A percentile compares a stretch with the other conserved stretches of the same genome.
Evolutionary conservation across 2,888 invertebrate species (phyloP).

Genomic region (Drosophila mimetica): DNA sequence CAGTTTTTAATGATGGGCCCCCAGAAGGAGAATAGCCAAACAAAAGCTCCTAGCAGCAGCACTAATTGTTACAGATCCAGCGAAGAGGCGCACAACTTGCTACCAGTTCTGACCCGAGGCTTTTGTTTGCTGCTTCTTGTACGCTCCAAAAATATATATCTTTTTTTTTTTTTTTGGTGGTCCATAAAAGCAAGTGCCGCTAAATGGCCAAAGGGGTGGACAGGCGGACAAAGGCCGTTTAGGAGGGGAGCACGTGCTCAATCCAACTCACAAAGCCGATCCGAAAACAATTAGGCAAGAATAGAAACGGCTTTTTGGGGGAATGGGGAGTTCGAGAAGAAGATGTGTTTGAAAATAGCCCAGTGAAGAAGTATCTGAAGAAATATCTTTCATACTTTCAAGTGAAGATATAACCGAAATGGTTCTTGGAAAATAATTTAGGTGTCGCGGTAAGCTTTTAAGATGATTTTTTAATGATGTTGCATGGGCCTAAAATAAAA

Average conservation of each 20-base stretch:
- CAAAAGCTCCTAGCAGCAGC: slow-evolving; percentile 67
- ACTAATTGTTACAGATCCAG: slow-evolving; percentile 80
- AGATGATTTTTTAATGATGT: too few species aligned
- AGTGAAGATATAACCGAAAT: slow-evolving; percentile 4
- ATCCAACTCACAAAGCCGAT: slow-evolving; percentile 48
- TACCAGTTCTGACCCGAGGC: slow-evolving; percentile 70
- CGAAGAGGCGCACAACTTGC: slow-evolving; percentile 72
- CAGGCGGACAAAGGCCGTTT: slow-evolving; percentile 33
- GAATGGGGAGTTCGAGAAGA: neutral
- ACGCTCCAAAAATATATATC: slow-evolving; percentile 13
- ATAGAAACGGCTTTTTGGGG: neutral
- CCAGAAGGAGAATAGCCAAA: slow-evolving; percentile 55
- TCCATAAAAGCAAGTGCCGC: slow-evolving; percentile 74
- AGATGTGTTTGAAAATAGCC: slow-evolving; percentile 7
- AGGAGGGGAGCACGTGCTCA: slow-evolving; percentile 30
- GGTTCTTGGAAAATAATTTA: neutral
- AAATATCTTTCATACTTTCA: too few species aligned
- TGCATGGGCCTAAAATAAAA: too few species aligned
- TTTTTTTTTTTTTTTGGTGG: slow-evolving; percentile 13
- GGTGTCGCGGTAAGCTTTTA: neutral
- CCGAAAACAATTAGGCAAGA: slow-evolving; percentile 40
- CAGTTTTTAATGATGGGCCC: slow-evolving; percentile 72
- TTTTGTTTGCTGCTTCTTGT: slow-evolving; percentile 38
- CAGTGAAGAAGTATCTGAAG: slow-evolving; percentile 6
- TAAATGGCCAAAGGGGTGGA: slow-evolving; percentile 63